A percentile compares a stretch with the other conserved stretches of the same genome.
Evolutionary conservation across 2,888 invertebrate species (phyloP).

Genomic region (Stenoptilia bipunctidactyla): DNA sequence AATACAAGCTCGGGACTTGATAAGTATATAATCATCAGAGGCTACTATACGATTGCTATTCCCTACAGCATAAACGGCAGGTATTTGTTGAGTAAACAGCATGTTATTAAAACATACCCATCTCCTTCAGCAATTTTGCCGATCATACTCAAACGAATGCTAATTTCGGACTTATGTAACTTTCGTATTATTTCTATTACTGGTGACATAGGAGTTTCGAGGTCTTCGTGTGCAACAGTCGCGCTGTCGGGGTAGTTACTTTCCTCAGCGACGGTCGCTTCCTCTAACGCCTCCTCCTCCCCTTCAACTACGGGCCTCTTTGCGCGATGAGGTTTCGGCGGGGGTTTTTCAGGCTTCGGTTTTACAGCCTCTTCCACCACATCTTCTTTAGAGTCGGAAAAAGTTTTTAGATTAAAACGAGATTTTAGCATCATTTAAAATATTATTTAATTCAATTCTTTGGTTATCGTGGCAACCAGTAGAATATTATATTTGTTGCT

Average conservation of each 20-base stretch:
- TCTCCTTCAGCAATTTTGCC: slow-evolving; percentile 61
- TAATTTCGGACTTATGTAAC: slow-evolving; percentile 37
- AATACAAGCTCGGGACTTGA: no score
- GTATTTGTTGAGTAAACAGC: no score
- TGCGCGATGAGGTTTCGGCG: slow-evolving; percentile 5
- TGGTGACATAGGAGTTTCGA: slow-evolving; percentile 20
- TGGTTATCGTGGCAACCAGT: no score
- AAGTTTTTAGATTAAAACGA: slow-evolving; percentile 24
- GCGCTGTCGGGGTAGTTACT: background rate
- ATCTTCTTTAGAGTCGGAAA: slow-evolving; percentile 3
- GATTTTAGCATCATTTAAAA: slow-evolving; percentile 46
- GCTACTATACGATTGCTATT: no score
- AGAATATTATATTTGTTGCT: no score
- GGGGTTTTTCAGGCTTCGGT: background rate
- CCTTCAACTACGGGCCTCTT: slow-evolving; percentile 7
- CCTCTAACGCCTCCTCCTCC: slow-evolving; percentile 6
- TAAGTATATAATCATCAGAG: no score
- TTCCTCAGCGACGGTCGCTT: background rate
- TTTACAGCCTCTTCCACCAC: slow-evolving; percentile 6
- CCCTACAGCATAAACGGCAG: no score
- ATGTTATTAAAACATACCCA: no score
- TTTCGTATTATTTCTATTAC: no score
- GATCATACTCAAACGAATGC: slow-evolving; percentile 41
- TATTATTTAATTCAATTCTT: no score
- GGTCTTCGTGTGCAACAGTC: no score